Evolutionary conservation across 2,888 invertebrate species (phyloP).

Genomic region (Calephelis perditalis): DNA sequence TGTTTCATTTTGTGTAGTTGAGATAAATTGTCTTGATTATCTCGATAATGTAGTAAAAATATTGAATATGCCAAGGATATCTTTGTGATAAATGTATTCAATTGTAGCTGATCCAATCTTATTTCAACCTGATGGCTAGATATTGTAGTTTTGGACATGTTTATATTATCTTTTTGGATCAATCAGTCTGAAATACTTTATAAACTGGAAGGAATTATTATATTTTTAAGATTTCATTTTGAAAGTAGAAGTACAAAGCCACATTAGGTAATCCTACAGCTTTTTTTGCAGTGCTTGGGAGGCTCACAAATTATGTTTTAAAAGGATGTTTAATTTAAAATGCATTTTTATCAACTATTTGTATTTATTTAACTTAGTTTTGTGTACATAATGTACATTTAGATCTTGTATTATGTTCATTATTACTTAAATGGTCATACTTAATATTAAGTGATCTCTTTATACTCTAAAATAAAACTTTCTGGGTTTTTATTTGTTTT

Average conservation of each 20-base stretch:
- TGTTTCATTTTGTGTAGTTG: not conserved
- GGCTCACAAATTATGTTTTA: not conserved
- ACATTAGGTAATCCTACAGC: not conserved
- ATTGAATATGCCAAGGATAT: too few relatives aligned
- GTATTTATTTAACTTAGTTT: conserved; percentile 4
- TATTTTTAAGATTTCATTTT: too few relatives aligned
- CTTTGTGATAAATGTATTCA: too few relatives aligned
- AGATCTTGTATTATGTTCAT: conserved; percentile 1
- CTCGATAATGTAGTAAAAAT: not conserved
- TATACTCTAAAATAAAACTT: conserved; percentile 20
- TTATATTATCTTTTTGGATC: conserved; percentile 5
- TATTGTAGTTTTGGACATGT: conserved; percentile 4
- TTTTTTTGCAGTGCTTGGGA: not conserved
- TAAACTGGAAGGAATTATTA: conserved; percentile 27
- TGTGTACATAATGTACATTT: conserved; percentile 11
- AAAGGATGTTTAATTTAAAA: conserved; percentile 1
- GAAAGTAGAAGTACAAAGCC: not conserved
- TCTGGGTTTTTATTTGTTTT: conserved; percentile 38
- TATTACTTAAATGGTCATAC: conserved; percentile 13
- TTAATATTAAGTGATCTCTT: conserved; percentile 14
- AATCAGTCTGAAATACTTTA: conserved; percentile 19
- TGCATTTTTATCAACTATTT: conserved; percentile 6
- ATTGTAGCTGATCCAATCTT: not conserved
- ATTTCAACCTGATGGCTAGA: not conserved
- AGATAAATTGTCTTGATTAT: not conserved